Evolutionary conservation across 2,888 invertebrate species (phyloP).

Genomic region (Acanthosepion esculentum): DNA sequence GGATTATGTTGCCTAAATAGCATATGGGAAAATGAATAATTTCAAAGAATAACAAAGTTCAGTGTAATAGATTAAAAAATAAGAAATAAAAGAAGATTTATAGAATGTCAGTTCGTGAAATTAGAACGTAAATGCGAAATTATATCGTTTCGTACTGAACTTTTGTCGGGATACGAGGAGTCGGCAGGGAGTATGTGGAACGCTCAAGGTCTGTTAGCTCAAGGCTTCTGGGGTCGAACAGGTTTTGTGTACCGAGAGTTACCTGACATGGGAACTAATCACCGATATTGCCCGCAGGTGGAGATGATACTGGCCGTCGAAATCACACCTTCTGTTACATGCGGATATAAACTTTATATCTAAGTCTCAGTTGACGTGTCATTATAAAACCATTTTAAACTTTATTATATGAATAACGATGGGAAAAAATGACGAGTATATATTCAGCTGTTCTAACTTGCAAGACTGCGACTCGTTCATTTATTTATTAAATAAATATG

Average conservation of each 20-base stretch:
- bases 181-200: not conserved
- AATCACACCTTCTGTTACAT: slow-evolving; percentile 11
- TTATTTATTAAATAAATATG: not conserved
- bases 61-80: not conserved
- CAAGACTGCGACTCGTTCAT: not conserved
- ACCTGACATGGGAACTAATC: slow-evolving; percentile 13
- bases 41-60: not conserved
- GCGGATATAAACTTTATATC: not conserved
- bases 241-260: not conserved
- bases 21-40: not conserved
- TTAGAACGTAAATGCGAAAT: not conserved
- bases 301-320: not conserved
- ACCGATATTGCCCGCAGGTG: not conserved
- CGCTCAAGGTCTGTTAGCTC: not conserved
- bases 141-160: slow-evolving; percentile 5
- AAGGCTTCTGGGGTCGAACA: not conserved
- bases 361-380: not conserved
- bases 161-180: not conserved
- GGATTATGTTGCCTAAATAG: not conserved
- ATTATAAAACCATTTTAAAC: not conserved
- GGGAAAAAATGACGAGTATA: not conserved
- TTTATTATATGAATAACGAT: not conserved
- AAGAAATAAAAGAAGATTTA: not conserved
- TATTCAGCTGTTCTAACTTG: not conserved
- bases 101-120: not conserved